Evolutionary conservation across 2,888 invertebrate genomes (phyloP), one percentile per base, ranked within the genome.

Genomic region (Brenthis ino): DNA sequence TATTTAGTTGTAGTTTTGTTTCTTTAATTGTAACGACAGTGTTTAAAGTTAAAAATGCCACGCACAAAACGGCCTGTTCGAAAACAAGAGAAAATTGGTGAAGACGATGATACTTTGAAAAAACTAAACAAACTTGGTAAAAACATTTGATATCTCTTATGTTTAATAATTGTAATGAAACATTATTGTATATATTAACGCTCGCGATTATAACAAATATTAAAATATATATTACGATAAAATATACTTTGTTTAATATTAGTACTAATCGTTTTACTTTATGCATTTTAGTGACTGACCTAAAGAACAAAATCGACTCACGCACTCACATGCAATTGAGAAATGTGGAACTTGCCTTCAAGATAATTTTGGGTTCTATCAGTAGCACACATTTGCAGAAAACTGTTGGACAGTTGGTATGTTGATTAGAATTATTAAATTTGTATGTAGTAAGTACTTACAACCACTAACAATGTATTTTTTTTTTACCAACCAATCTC

Each of bases 361-460:
- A 87, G 74, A 86, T 92, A 65, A 76, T 91, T 0, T 72, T 89
- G 0, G 84, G 81, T 1, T 83, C 87, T 2, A 82, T 90, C 54
- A 84, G 78, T 51, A 77, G 74, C 2, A 72, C 72, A 12, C 78
- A 87, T 64, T 77, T 91, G 58, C 76, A 87, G 54, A 92, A 88
- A 79, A 90, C 91, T 57, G 72, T 93, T 8, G 88, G 89, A 37
- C 82, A 91, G 68, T 72, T 91, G 84, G 93, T 93, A 81, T 78
- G 63, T 61, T 43, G 37, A 43, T 8, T 43, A 43, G 11, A 43
- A 43, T 43, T 43, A 43, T 11, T 43, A 43, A 37, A 37, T 37
- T 37, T 37, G 37, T 6, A 8, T 37, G 37, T 43, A 43, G 37
- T 37, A 33, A 24, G 58, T 58, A 24, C 20, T 6, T 20, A 20